Evolutionary conservation across 2,888 invertebrate genomes (phyloP), one percentile per base, ranked within the genome.

Genomic region (Hirtodrosophila cameraria): DNA sequence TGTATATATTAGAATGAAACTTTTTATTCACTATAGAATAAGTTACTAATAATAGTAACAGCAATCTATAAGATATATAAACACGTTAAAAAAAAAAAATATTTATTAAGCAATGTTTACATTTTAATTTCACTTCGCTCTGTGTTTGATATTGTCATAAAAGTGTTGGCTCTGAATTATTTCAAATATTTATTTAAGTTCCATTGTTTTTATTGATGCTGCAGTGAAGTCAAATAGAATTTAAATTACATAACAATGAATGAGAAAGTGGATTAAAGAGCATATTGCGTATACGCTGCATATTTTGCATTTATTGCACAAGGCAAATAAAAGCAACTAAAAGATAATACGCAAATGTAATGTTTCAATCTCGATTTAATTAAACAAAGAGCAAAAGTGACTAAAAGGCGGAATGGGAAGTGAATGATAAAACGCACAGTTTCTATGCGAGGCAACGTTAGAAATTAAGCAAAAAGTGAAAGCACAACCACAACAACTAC

Each of bases 311-410:
- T 28, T 33, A 41, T 68, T 39, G 28, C 46, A 45, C 54, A 49
- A 39, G 28, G 16, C 28, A 23, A 15, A 35, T 2, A n/a, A 4
- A 13, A 7, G n/a, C 18, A 6, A 13, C 12, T 12, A 38, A 2
- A 38, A 33, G 45, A 23, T 25, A 42, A 35, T 43, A 11, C 9
- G 18, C 13, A 41, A 61, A 28, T 49, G 31, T 25, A 45, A 58
- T 61, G 12, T 55, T 52, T 77, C 59, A 64, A 75, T 72, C 82
- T 75, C 50, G 55, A 76, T 75, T 78, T 61, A 72, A 72, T 82
- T 78, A 72, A 75, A 65, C 33, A 78, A 54, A 52, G 61, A 35
- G 43, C 4, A 15, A 38, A 50, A 57, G 38, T 38, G 20, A 9
- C 16, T 20, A n/a, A 31, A 41, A 13, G 35, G 5, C 7, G 8